Evolutionary conservation across 2,888 invertebrate genomes (phyloP).

Genomic region (Pseudococcus longispinus): DNA sequence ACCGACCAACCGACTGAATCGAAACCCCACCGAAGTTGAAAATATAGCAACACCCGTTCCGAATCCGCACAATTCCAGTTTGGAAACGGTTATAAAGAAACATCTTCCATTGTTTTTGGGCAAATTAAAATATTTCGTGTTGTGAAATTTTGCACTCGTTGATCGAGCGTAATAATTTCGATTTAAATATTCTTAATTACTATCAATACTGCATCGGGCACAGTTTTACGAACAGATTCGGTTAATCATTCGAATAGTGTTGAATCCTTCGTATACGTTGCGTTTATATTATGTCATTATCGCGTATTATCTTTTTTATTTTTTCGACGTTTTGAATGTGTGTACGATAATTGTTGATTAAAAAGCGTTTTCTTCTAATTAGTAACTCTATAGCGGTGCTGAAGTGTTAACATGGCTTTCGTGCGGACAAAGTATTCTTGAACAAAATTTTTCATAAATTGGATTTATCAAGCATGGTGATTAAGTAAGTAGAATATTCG

Average conservation of each 20-base stretch:
- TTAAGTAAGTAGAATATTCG: conserved; percentile 43
- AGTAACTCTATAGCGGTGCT: not conserved
- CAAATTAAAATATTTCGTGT: not conserved
- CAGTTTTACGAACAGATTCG: too few species aligned
- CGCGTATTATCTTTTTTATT: conserved; percentile 15
- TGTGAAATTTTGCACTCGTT: not conserved
- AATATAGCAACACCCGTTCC: too few species aligned
- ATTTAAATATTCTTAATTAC: too few species aligned
- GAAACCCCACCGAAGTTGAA: too few species aligned
- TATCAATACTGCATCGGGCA: not conserved
- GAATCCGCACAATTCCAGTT: too few species aligned
- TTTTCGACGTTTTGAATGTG: not conserved
- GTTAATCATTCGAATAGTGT: not conserved
- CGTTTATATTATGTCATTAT: conserved; percentile 4
- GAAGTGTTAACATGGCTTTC: not conserved
- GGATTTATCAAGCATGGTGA: conserved; percentile 48
- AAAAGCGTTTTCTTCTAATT: not conserved
- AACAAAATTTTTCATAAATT: not conserved
- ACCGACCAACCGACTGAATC: too few species aligned
- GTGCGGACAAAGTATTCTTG: not conserved
- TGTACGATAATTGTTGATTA: not conserved
- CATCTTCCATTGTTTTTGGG: conserved; percentile 9
- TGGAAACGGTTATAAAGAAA: too few species aligned
- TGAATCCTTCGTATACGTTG: not conserved
- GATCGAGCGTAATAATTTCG: not conserved